Evolutionary conservation across 2,888 invertebrate species (phyloP).

Genomic region (Scaptodrosophila latifasciaeformis): DNA sequence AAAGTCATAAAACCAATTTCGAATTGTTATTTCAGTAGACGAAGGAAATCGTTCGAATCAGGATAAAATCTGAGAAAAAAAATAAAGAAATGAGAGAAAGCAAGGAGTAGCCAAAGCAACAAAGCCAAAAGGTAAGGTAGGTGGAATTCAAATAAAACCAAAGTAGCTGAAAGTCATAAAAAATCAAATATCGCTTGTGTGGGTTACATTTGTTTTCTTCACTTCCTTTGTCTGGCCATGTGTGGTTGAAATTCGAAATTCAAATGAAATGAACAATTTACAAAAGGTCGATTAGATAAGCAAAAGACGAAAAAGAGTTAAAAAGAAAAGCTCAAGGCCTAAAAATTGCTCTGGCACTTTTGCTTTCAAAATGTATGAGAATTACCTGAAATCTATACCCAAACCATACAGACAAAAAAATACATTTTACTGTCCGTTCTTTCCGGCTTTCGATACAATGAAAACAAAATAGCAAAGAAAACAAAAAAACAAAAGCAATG

Average conservation of each 20-base stretch:
- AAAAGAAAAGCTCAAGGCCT: background rate
- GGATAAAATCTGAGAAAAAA: constrained; percentile 3
- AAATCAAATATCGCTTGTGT: constrained; percentile 62
- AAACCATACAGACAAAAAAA: constrained; percentile 37
- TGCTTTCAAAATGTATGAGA: constrained; percentile 29
- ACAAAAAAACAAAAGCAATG: constrained; percentile 50
- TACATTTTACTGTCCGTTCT: constrained; percentile 47
- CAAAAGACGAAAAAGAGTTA: constrained; percentile 17
- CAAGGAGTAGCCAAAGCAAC: constrained; percentile 15
- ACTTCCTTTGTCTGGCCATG: constrained; percentile 1
- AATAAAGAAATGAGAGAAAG: background rate
- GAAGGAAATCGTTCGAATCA: constrained; percentile 36
- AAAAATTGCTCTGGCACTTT: constrained; percentile 12
- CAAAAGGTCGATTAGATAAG: constrained; percentile 38
- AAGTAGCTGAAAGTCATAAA: constrained; percentile 54
- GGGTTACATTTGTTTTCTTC: too few relatives aligned
- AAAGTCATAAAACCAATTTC: constrained; percentile 69
- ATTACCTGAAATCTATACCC: constrained; percentile 16
- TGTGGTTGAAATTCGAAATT: constrained; percentile 25
- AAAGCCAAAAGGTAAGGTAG: constrained; percentile 5
- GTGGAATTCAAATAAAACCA: constrained; percentile 26
- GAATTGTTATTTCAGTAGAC: constrained; percentile 68
- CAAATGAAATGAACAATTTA: constrained; percentile 45
- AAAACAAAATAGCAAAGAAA: too few relatives aligned
- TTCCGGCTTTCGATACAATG: too few relatives aligned